These are phyloP conservation scores for Porphyrio hochstetteri DNA, from an alignment of 2,113 vertebrate species.

Conservation along the genomic window DNA sequence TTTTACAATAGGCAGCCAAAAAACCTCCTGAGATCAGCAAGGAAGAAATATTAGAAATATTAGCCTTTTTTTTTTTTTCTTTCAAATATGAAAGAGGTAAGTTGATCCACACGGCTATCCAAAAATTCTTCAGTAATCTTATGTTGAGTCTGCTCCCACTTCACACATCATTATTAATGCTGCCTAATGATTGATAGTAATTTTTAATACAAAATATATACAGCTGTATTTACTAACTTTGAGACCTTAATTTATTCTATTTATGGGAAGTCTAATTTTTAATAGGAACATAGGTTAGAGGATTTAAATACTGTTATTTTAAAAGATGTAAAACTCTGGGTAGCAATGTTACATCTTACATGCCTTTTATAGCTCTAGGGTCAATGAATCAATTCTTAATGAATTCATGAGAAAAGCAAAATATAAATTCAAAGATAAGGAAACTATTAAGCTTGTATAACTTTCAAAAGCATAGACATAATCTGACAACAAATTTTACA, in stretches of 20 bases:
- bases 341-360: background rate
- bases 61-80: background rate
- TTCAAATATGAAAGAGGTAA: background rate
- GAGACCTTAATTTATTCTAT: background rate
- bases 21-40: background rate
- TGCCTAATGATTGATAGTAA: background rate
- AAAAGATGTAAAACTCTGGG: background rate
- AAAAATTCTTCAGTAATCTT: background rate
- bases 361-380: background rate
- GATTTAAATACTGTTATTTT: background rate
- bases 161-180: background rate
- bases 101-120: background rate
- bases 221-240: background rate
- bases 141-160: background rate
- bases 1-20: background rate
- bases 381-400: background rate
- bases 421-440: background rate
- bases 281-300: background rate
- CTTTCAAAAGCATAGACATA: background rate
- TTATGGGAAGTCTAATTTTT: background rate
- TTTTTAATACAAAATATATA: background rate
- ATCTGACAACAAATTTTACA: background rate
- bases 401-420: background rate
- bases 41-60: background rate
- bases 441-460: background rate